phyloP scores from a whole-genome alignment of 2,797 vertebrate species.

The Limnodromus scolopaceus region DNA sequence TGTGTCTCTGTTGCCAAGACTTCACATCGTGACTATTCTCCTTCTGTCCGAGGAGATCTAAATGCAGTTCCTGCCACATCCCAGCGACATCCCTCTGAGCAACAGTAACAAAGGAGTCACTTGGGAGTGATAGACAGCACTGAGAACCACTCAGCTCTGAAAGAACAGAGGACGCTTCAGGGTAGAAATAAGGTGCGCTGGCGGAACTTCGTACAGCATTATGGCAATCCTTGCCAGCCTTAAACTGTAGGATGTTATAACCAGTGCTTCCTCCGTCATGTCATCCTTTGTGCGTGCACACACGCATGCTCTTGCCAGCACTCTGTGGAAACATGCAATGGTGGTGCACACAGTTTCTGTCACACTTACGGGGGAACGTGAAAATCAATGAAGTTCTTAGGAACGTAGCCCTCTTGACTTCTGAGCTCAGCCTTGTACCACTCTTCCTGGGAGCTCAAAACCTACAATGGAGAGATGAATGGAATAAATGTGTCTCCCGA shows the following conservation, averaged over 20 bases:
- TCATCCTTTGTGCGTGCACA: accelerated
- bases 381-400: slow-evolving; percentile 92
- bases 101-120: neutral
- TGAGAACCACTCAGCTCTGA: neutral
- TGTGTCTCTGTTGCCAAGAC: neutral
- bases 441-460: slow-evolving; percentile 86
- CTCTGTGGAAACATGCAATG: neutral
- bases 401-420: slow-evolving; percentile 89
- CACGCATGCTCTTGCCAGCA: neutral
- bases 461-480: slow-evolving; percentile 68
- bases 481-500: neutral
- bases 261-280: neutral
- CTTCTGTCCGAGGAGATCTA: neutral
- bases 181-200: neutral
- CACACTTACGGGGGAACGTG: slow-evolving; percentile 82
- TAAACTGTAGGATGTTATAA: neutral
- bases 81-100: neutral
- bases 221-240: neutral
- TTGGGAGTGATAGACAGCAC: neutral
- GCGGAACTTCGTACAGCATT: neutral
- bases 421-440: slow-evolving; percentile 94
- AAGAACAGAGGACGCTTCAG: neutral
- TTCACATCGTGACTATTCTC: neutral
- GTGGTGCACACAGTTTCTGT: neutral
- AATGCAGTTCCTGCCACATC: neutral